phyloP scores from a whole-genome alignment of 2,888 invertebrate genomes.

The Drosophila infuscata region DNA sequence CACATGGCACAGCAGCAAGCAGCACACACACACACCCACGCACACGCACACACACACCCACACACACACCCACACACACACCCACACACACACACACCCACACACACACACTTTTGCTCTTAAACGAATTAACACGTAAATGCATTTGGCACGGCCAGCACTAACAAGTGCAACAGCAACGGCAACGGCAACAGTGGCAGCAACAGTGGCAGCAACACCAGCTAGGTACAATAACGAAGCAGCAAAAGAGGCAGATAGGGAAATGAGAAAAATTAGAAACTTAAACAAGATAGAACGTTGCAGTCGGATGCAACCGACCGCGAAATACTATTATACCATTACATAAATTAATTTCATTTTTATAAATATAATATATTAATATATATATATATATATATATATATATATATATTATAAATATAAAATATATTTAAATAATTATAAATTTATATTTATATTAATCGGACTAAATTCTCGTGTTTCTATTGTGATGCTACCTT shows the following conservation, averaged over 20 bases:
- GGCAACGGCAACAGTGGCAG: background rate
- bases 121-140: slow-evolving; percentile 76
- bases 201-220: background rate
- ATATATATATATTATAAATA: no score
- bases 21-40: slow-evolving; percentile 11
- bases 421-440: no score
- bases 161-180: slow-evolving; percentile 22
- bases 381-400: no score
- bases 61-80: slow-evolving; percentile 8
- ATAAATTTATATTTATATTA: no score
- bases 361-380: no score
- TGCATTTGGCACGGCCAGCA: slow-evolving; percentile 63
- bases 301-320: no score
- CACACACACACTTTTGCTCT: slow-evolving; percentile 34
- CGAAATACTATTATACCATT: no score
- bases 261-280: slow-evolving; percentile 1
- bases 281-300: no score
- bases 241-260: background rate
- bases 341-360: no score
- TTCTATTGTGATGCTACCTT: no score
- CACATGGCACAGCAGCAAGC: slow-evolving; percentile 25
- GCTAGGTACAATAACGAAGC: slow-evolving; percentile 17
- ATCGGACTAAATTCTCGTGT: no score
- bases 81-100: background rate
- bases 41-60: slow-evolving; percentile 6